Evolutionary conservation across 2,888 invertebrate genomes (phyloP).

Genomic region (Caenorhabditis plicata): DNA sequence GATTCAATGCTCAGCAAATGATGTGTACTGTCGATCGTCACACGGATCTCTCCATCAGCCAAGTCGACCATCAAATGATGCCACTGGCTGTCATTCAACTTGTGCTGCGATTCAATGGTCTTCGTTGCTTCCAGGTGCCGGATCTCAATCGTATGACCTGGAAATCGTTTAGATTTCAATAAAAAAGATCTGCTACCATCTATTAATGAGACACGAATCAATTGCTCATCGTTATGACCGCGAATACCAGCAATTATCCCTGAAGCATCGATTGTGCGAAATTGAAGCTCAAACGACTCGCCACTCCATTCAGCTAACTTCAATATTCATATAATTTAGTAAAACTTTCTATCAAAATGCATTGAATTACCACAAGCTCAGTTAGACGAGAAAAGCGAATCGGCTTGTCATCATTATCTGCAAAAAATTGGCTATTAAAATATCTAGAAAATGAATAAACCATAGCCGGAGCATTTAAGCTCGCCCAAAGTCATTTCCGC

Average conservation of each 20-base stretch:
- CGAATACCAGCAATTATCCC: conserved; percentile 12
- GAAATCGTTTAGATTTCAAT: too few relatives aligned
- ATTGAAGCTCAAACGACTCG: conserved; percentile 24
- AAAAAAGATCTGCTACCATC: too few relatives aligned
- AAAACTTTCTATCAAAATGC: not conserved
- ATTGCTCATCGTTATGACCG: conserved; percentile 20
- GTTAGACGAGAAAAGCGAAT: conserved; percentile 20
- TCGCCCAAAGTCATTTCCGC: conserved; percentile 46
- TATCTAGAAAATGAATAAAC: conserved; percentile 3
- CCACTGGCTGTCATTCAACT: conserved; percentile 55
- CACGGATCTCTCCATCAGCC: conserved; percentile 37
- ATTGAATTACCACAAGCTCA: conserved; percentile 6
- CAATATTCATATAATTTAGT: not conserved
- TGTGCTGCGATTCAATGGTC: conserved; percentile 18
- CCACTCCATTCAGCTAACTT: conserved; percentile 20
- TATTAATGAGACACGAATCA: conserved; percentile 11
- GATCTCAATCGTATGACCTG: conserved; percentile 21
- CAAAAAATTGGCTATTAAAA: not conserved
- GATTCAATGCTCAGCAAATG: conserved; percentile 12
- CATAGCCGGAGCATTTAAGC: conserved; percentile 49
- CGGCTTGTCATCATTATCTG: conserved; percentile 15
- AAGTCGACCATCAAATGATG: conserved; percentile 55
- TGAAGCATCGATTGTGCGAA: conserved; percentile 20
- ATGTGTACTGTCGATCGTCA: conserved; percentile 30
- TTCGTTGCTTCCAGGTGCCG: conserved; percentile 11